Evolutionary conservation across 2,888 invertebrate species (phyloP).

Genomic region (Augiades crinisus): DNA sequence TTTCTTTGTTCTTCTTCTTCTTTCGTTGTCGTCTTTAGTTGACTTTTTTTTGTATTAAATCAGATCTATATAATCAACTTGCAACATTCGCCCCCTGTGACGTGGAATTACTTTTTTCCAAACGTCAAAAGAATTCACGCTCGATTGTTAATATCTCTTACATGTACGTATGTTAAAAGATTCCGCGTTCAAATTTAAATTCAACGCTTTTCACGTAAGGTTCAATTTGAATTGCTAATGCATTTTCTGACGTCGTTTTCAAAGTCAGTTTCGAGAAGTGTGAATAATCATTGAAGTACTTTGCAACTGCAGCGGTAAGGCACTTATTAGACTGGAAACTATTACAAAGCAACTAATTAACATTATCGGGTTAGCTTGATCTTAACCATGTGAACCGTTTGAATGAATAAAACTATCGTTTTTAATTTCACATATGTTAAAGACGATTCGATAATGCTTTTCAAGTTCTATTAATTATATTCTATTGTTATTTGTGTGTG

Average conservation of each 20-base stretch:
- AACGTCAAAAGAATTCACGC: conserved; percentile 3
- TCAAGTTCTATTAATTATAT: too few species aligned
- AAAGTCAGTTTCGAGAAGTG: conserved; percentile 35
- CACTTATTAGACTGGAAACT: neutral
- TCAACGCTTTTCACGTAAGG: conserved; percentile 22
- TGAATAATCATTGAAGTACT: conserved; percentile 58
- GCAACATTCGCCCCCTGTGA: conserved; percentile 44
- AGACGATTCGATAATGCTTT: too few species aligned
- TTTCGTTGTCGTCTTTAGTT: too few species aligned
- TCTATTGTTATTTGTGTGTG: too few species aligned
- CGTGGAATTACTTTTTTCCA: neutral
- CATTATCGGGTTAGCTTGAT: too few species aligned
- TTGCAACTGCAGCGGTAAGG: conserved; percentile 47
- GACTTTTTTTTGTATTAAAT: too few species aligned
- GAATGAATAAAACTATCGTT: too few species aligned
- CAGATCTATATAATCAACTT: conserved; percentile 63
- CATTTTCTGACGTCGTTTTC: conserved; percentile 21
- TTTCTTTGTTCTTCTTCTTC: too few species aligned
- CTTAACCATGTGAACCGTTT: too few species aligned
- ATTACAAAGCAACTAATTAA: neutral
- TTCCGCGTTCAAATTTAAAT: conserved; percentile 24
- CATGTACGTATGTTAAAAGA: conserved; percentile 5
- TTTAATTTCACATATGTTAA: too few species aligned
- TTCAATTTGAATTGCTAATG: conserved; percentile 25
- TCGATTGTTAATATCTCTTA: conserved; percentile 4